These are phyloP conservation scores for Sphenodon punctatus DNA, from an alignment of 2,797 vertebrate species.

Conservation along the genomic window DNA sequence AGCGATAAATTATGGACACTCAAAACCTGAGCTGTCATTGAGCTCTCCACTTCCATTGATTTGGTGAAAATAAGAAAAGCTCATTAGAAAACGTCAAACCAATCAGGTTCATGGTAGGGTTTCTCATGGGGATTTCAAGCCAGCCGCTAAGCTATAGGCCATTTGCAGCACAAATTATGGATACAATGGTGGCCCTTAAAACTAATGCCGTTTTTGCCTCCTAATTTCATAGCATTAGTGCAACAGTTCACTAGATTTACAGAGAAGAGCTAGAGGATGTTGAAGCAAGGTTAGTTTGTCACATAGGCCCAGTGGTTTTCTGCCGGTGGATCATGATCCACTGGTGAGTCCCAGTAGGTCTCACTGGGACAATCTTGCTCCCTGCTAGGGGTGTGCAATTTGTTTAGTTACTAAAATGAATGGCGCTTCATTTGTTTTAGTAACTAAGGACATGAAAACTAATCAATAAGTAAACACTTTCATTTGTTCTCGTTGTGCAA, in stretches of 20 bases:
- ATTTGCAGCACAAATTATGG: constrained; percentile 6
- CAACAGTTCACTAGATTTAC: constrained; percentile 35
- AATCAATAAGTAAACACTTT: too few relatives aligned
- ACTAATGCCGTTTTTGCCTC: constrained; percentile 39
- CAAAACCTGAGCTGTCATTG: constrained; percentile 33
- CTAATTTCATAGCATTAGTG: constrained; percentile 23
- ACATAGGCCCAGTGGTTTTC: too few relatives aligned
- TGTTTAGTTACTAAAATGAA: too few relatives aligned
- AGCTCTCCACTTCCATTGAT: constrained; percentile 36
- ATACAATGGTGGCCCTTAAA: constrained; percentile 25
- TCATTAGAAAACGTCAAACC: background rate
- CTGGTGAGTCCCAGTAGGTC: too few relatives aligned
- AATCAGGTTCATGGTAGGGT: constrained; percentile 13
- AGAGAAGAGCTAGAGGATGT: constrained; percentile 18
- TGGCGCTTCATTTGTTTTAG: too few relatives aligned
- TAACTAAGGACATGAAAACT: too few relatives aligned
- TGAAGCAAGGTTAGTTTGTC: background rate
- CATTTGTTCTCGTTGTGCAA: too few relatives aligned
- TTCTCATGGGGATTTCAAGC: constrained; percentile 16
- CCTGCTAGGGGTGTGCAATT: too few relatives aligned
- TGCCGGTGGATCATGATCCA: too few relatives aligned
- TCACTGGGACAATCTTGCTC: too few relatives aligned
- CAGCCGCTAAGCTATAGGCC: constrained; percentile 27
- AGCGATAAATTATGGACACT: constrained; percentile 25
- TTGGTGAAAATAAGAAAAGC: constrained; percentile 20